phyloP scores from a whole-genome alignment of 2,113 vertebrate species.

The Spermophilus dauricus region DNA sequence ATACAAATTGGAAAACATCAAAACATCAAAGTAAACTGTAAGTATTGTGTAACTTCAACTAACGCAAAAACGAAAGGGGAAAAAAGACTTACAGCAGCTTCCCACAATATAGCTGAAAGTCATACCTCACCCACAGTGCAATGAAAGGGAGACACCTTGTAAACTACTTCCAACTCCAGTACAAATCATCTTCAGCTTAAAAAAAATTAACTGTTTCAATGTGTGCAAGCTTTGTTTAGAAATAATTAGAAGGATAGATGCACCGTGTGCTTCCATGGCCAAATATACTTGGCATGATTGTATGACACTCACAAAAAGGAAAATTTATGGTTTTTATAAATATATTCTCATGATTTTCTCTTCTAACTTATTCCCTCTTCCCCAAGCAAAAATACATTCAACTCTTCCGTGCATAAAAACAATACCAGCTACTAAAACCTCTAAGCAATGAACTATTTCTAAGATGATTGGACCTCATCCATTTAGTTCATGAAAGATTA shows the following conservation, averaged over 20 bases:
- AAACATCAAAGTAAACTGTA: background rate
- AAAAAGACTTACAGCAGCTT: background rate
- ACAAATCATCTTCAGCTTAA: background rate
- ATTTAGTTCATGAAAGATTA: slow-evolving; percentile 1
- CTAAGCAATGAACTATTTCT: background rate
- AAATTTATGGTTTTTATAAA: background rate
- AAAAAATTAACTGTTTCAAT: background rate
- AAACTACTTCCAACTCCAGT: background rate
- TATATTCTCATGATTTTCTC: background rate
- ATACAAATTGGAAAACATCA: background rate
- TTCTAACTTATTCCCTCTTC: background rate
- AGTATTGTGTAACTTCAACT: background rate
- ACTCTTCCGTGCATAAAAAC: background rate
- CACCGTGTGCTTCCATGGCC: background rate
- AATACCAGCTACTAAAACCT: background rate
- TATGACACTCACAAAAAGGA: background rate
- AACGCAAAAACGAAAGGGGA: background rate
- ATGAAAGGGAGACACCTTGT: background rate
- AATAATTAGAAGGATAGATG: background rate
- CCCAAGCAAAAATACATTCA: background rate
- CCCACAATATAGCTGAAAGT: background rate
- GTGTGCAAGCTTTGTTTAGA: background rate
- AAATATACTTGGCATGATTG: background rate
- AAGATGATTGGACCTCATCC: background rate
- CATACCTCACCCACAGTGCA: background rate